Evolutionary conservation across 1,140 invertebrate genomes (phyloP), one percentile per base, ranked within the genome.

Genomic region (Temnothorax longispinosus): DNA sequence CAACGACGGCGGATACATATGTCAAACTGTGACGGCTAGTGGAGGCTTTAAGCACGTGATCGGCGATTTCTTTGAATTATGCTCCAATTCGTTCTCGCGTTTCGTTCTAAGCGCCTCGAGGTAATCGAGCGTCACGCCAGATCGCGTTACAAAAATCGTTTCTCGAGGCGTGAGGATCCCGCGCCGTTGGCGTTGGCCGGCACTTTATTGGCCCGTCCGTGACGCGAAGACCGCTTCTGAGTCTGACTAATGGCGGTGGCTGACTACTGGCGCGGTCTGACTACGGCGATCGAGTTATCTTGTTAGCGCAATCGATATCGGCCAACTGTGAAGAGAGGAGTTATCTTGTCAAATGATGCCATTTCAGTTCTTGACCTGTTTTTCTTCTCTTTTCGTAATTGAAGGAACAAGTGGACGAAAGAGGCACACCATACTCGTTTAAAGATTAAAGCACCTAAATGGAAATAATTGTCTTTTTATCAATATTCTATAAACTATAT

Each of bases 121-220:
- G 80, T 92, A 92, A 92, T 90, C 87, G 91, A 88, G 86, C 85
- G 85, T 85, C 92, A 92, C 89, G 90, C 92, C 87, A 90, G 82
- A 86, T 92, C 89, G 90, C 90, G 91, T 92, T 92, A 89, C 89
- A 89, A 89, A 92, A 92, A 92, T 92, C 91, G 87, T 87, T 91
- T 85, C 88, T 71, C 50, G 72, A 84, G 58, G 71, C 58, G 82
- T 47, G 74, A 76, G 74, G 50, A 72, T 77, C 47, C n/a, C 71
- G 41, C 41, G 80, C 52, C 65, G 65, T 56, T 44, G 52, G 52
- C 65, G 65, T 56, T 44, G 52, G 52, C 7, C 69, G 54, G 69
- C 54, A 84, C 69, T 77, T 85, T 85, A 85, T 85, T 78, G 82
- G 74, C 74, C 11, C 82, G 82, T 76, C 82, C 82, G 60, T 78